Base-by-base conservation (phyloP, 2,113 vertebrate species). In the Neotoma lepida region DNA sequence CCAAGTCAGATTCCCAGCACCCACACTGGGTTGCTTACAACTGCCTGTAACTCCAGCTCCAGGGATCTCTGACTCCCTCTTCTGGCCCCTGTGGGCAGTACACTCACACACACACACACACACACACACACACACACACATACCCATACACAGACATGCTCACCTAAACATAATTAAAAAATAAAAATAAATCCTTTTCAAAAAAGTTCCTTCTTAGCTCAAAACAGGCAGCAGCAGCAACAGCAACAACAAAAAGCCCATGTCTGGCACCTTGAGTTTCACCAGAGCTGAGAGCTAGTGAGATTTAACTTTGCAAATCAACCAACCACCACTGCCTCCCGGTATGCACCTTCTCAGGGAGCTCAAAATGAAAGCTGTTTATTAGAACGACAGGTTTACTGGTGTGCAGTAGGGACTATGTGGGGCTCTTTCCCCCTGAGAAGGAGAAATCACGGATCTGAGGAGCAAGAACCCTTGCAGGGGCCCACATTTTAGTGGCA, bases 361-460 rank as follows among this genome's bases (percentile, higher is more conserved):
- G 61, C 24, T 28, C 49, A 17, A 86, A 86, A 85, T 84, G 95
- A 91, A 93, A 94, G 81, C 80, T 12, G 68, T 95, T 91, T 56
- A 13, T 93, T 68, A 85, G 54, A 58, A 73, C 10, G 77, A 81
- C 92, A 93, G 64, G 70, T 86, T 90, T 68, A 54, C 82, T 24
- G 1, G 14, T 13, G 49, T 5, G 58, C 1, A 0, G 18, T 26
- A 9, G 20, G 39, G 6, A 1, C 2, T 2, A 61, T 22, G 33
- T 0, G n/a, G 30, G 44, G 22, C 35, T 6, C 2, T 39, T 17
- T 24, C 14, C 58, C 90, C 68, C 35, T 0, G 54, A 84, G 95
- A 22, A 51, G 86, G 44, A 80, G 49, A 51, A 63, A 22, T 77
- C 35, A 8, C 0, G 2, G 0, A 17, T 39, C 56, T 44, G 85